Evolutionary conservation across 2,797 vertebrate species (phyloP).

Genomic region (Clamator glandarius): DNA sequence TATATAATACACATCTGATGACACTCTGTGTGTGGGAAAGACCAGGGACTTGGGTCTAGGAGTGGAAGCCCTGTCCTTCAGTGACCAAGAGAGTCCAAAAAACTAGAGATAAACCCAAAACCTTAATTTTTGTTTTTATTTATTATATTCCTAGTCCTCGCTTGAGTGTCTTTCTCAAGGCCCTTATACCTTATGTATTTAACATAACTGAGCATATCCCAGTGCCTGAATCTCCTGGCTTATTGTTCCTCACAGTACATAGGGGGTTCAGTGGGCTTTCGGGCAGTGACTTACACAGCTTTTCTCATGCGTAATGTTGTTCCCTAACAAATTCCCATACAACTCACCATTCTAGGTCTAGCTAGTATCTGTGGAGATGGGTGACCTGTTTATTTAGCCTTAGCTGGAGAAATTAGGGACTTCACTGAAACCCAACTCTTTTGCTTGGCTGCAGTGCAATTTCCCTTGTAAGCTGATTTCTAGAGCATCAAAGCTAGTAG

Average conservation of each 20-base stretch:
- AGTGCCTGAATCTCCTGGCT: not conserved
- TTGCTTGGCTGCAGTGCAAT: rapidly evolving
- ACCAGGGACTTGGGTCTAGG: no score
- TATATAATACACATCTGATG: rapidly evolving
- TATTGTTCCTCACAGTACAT: not conserved
- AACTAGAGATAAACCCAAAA: not conserved
- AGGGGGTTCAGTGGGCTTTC: not conserved
- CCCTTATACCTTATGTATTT: not conserved
- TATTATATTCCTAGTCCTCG: not conserved
- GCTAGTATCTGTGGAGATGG: rapidly evolving
- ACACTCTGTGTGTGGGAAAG: rapidly evolving
- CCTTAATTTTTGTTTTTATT: no score
- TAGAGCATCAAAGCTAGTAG: not conserved
- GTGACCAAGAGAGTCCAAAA: not conserved
- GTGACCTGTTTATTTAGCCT: not conserved
- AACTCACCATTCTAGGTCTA: not conserved
- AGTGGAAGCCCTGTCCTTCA: not conserved
- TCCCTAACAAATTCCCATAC: not conserved
- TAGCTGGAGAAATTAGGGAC: not conserved
- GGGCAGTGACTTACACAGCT: not conserved
- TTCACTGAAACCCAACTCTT: not conserved
- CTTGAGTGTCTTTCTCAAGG: not conserved
- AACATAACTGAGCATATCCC: not conserved
- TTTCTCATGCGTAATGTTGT: rapidly evolving
- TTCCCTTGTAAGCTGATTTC: not conserved